A percentile compares a stretch with the other conserved stretches of the same genome.
These are phyloP conservation scores for Apocheima hispidaria DNA, from an alignment of 2,888 invertebrate species.

Conservation along the genomic window DNA sequence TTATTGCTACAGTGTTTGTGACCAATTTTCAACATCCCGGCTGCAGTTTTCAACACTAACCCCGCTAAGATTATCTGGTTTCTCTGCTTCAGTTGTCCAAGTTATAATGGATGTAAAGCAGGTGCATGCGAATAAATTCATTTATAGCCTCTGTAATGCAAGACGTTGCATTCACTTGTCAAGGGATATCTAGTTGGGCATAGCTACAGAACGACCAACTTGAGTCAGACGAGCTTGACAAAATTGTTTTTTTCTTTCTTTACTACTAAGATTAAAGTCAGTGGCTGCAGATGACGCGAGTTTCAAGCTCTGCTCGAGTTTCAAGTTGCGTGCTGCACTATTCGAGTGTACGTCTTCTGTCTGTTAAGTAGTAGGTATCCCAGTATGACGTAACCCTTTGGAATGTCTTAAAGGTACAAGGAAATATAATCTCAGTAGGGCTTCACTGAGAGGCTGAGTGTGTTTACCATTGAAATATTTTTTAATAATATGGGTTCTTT, in stretches of 20 bases:
- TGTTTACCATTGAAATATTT: not conserved
- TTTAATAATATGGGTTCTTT: not conserved
- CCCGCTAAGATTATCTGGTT: not conserved
- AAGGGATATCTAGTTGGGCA: conserved; percentile 25
- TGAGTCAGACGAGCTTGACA: not conserved
- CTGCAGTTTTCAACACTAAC: not conserved
- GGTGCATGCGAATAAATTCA: conserved; percentile 60
- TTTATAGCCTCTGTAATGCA: conserved; percentile 56
- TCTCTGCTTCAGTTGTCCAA: conserved; percentile 26
- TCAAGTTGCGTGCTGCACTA: conserved; percentile 45
- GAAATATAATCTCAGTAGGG: conserved; percentile 34
- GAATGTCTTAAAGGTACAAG: conserved; percentile 32
- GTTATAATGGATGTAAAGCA: conserved; percentile 58
- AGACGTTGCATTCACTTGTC: conserved; percentile 40
- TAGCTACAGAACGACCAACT: not conserved
- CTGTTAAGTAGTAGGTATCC: too few species aligned
- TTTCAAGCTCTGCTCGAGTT: conserved; percentile 48
- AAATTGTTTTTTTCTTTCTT: not conserved
- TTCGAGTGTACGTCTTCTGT: too few species aligned
- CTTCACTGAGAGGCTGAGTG: not conserved
- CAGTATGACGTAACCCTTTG: conserved; percentile 25
- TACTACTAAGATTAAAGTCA: conserved; percentile 36
- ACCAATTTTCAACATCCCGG: not conserved
- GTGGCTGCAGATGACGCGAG: conserved; percentile 56
- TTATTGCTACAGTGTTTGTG: conserved; percentile 4